Percentiles rank a stretch among this genome's conserved stretches.
phyloP scores from a whole-genome alignment of 2,797 vertebrate species.

The Cygnus olor region DNA sequence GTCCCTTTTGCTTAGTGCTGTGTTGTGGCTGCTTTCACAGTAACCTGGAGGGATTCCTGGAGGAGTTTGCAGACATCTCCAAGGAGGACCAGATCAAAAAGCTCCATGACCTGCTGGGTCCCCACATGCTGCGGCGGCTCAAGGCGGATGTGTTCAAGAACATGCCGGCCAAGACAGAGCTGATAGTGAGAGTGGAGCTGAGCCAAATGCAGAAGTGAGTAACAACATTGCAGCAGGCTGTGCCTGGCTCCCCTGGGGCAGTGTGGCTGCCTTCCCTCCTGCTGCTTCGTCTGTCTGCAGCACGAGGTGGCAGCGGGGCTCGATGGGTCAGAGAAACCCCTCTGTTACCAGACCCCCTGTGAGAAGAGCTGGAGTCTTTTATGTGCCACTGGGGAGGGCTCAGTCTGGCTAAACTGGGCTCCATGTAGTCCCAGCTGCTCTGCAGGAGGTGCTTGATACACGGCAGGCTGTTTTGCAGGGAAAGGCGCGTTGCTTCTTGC shows the following conservation, averaged over 20 bases:
- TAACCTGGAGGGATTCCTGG: slow-evolving; percentile 97
- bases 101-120: slow-evolving; percentile 93
- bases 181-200: slow-evolving; percentile 96
- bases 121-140: slow-evolving; percentile 95
- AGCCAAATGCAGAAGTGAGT: slow-evolving; percentile 99
- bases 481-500: fast-evolving
- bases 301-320: fast-evolving
- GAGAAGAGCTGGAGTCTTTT: neutral
- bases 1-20: fast-evolving
- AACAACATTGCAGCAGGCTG: neutral
- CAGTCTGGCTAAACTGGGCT: neutral
- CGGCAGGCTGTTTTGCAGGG: neutral
- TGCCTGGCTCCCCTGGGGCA: neutral
- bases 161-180: slow-evolving; percentile 97
- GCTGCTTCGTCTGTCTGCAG: neutral
- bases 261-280: neutral
- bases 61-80: slow-evolving; percentile 98
- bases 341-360: neutral
- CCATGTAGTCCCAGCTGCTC: neutral
- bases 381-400: fast-evolving
- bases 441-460: fast-evolving
- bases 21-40: slow-evolving; percentile 74
- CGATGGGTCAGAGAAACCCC: fast-evolving
- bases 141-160: slow-evolving; percentile 98
- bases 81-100: slow-evolving; percentile 99